phyloP scores from a whole-genome alignment of 1,140 invertebrate genomes.

The Reticulitermes speratus region DNA sequence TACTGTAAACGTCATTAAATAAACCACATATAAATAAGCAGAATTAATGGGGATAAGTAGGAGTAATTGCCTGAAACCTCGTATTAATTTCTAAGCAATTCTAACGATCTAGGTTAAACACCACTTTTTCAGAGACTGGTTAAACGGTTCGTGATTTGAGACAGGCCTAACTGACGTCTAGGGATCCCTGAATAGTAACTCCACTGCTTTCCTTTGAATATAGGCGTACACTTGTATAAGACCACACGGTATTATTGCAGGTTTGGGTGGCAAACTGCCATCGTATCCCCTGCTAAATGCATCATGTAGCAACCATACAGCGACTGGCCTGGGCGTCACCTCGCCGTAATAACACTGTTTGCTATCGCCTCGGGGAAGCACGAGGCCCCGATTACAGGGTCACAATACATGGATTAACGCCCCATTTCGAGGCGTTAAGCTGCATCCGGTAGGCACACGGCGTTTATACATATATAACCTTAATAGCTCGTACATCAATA shows the following conservation, averaged over 20 bases:
- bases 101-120: too few species aligned
- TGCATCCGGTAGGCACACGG: conserved; percentile 15
- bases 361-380: conserved; percentile 1
- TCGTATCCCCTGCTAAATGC: neutral
- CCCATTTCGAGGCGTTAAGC: conserved; percentile 9
- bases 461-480: neutral
- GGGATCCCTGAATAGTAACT: too few species aligned
- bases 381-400: conserved; percentile 8
- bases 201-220: neutral
- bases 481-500: conserved; percentile 16
- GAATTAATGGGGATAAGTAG: too few species aligned
- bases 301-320: neutral
- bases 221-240: neutral
- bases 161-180: too few species aligned
- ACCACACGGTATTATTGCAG: conserved; percentile 14
- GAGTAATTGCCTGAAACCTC: too few species aligned
- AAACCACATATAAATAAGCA: too few species aligned
- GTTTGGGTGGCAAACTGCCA: conserved; percentile 17
- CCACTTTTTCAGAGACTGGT: too few species aligned
- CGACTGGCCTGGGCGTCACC: neutral
- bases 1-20: too few species aligned
- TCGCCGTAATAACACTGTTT: conserved; percentile 21
- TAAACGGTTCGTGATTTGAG: too few species aligned
- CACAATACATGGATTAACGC: conserved; percentile 24
- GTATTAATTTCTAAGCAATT: too few species aligned